Evolutionary conservation across 2,113 vertebrate species (phyloP), one percentile per base, ranked within the genome.

Genomic region (Phrynosoma platyrhinos): DNA sequence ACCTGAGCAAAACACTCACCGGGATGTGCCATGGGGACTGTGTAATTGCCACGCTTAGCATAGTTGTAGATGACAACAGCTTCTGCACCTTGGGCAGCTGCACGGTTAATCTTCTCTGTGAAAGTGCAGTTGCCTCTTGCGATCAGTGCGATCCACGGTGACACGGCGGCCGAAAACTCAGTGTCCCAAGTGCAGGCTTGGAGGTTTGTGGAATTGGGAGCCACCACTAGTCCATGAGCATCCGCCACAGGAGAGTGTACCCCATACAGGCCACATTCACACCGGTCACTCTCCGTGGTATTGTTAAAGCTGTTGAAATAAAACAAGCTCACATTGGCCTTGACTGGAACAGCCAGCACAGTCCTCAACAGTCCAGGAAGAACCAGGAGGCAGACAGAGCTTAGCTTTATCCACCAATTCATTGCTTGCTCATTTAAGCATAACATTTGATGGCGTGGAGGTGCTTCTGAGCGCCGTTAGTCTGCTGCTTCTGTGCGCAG

Each of bases 111-210:
- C 96, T 99, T 99, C 79, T 97, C 94, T 0, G 96, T 94, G 92
- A 98, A 98, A 47, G 89, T 97, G 88, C 98, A 99, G 85, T 98
- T 97, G n/a, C 98, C 98, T 88, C 98, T 96, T 95, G 98, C 97
- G 2, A 99, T 96, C 77, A 99, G 96, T 0, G 98, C 98, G 83
- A 99, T 98, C 98, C 98, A 99, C 0, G 95, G 93, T 0, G 83
- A 64, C 0, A 87, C 1, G 0, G 30, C 79, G 81, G 88, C 0
- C 1, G 84, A 93, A 91, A 97, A 98, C 1, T 89, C 36, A 0
- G 96, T 96, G 14, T 95, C 68, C 42, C 36, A 23, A 1, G 95
- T 84, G 0, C 97, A 98, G 87, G 96, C 97, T 86, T 92, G 91
- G 69, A 76, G 92, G 47, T 94, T 93, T 1, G 47, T 27, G 1